Evolutionary conservation across 2,797 vertebrate species (phyloP).

Genomic region (Cyclopterus lumpus): DNA sequence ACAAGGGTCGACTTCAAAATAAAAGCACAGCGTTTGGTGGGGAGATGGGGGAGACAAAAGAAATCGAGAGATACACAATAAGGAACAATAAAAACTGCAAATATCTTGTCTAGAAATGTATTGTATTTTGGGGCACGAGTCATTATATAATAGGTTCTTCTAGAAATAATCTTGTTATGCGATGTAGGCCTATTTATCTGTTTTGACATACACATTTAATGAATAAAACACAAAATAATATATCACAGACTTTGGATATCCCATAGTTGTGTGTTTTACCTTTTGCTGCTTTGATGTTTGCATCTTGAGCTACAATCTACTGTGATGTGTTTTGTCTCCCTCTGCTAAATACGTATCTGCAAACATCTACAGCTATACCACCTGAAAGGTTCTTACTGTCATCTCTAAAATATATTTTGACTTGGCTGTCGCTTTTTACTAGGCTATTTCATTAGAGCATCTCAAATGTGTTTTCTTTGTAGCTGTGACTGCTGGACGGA

Average conservation of each 20-base stretch:
- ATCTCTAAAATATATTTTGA: not conserved
- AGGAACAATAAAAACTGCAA: not conserved
- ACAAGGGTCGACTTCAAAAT: slow-evolving; percentile 56
- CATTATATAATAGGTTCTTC: not conserved
- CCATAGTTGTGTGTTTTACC: not conserved
- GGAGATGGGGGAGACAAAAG: slow-evolving; percentile 46
- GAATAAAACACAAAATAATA: not conserved
- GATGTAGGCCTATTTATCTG: not conserved
- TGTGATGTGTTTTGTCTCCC: not conserved
- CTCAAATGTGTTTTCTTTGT: not conserved
- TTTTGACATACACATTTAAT: not conserved
- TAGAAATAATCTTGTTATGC: not conserved
- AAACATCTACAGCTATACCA: not conserved
- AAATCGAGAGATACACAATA: not conserved
- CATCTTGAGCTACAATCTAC: not conserved
- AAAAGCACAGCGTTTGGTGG: slow-evolving; percentile 38
- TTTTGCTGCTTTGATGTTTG: not conserved
- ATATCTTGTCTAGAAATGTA: too few relatives aligned
- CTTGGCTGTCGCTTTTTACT: not conserved
- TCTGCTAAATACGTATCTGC: not conserved
- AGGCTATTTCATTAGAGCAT: slow-evolving; percentile 11
- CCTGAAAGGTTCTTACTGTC: not conserved
- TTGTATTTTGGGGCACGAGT: not conserved
- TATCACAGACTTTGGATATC: not conserved
- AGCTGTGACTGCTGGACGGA: slow-evolving; percentile 1